Evolutionary conservation across 1,140 invertebrate genomes (phyloP).

Genomic region (Fopius arisanus): DNA sequence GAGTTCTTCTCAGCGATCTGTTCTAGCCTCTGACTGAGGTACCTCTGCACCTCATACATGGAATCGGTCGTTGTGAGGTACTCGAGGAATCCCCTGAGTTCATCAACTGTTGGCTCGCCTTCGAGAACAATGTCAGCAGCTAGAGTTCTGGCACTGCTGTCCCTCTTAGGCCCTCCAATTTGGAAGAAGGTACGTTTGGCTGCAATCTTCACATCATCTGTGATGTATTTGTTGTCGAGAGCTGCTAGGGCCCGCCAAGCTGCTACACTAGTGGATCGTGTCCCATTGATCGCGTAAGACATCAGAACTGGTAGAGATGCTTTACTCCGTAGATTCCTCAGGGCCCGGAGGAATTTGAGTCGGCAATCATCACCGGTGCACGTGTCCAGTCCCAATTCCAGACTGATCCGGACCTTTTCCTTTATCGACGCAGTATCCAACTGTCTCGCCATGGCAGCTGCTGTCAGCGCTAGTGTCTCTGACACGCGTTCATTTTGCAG

Average conservation of each 20-base stretch:
- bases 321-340: conserved; percentile 73
- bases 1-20: conserved; percentile 68
- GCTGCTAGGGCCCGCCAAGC: conserved; percentile 73
- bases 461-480: conserved; percentile 72
- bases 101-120: conserved; percentile 64
- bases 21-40: conserved; percentile 70
- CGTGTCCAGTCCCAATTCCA: conserved; percentile 63
- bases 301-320: conserved; percentile 69
- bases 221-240: conserved; percentile 61
- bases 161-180: conserved; percentile 67
- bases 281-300: conserved; percentile 63
- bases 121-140: conserved; percentile 78
- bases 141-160: conserved; percentile 76
- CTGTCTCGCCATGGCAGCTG: conserved; percentile 70
- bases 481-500: conserved; percentile 68
- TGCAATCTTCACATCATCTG: conserved; percentile 58
- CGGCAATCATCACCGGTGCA: conserved; percentile 68
- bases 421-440: conserved; percentile 45
- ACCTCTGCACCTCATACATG: conserved; percentile 74
- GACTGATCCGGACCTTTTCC: conserved; percentile 63
- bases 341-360: conserved; percentile 70
- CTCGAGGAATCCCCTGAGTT: conserved; percentile 66
- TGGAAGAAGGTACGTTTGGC: conserved; percentile 74
- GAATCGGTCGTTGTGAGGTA: conserved; percentile 66
- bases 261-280: conserved; percentile 66